Evolutionary conservation across 2,888 invertebrate species (phyloP).

Genomic region (Carterocephalus palaemon): DNA sequence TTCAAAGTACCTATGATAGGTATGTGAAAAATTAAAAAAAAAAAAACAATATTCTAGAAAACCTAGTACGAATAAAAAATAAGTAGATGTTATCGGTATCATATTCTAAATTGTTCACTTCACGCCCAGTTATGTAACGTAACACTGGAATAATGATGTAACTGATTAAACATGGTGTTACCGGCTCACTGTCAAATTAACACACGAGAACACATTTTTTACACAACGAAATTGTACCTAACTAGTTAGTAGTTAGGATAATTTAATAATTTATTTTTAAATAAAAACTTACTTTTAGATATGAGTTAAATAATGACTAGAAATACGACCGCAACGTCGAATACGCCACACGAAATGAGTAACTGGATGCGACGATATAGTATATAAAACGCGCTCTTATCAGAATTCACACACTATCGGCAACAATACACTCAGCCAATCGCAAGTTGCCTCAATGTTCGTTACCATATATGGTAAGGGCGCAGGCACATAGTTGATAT

Average conservation of each 20-base stretch:
- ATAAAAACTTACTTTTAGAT: conserved; percentile 63
- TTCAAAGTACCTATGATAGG: no score
- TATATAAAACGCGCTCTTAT: conserved; percentile 78
- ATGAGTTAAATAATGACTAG: conserved; percentile 56
- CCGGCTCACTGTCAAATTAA: conserved; percentile 2
- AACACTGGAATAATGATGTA: conserved; percentile 80
- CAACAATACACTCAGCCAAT: conserved; percentile 80
- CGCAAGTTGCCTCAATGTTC: conserved; percentile 77
- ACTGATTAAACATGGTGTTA: conserved; percentile 3
- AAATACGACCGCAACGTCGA: conserved; percentile 61
- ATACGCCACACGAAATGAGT: conserved; percentile 68
- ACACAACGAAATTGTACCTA: conserved; percentile 11
- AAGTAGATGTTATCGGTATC: no score
- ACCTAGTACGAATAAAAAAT: no score
- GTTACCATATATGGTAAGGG: conserved; percentile 89
- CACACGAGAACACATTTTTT: conserved; percentile 1
- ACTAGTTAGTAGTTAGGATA: conserved; percentile 7
- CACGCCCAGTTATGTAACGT: conserved; percentile 17
- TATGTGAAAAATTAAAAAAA: no score
- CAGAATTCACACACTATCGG: conserved; percentile 74
- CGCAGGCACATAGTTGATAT: conserved; percentile 57
- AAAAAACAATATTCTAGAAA: no score
- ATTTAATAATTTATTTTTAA: conserved; percentile 27
- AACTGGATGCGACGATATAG: conserved; percentile 67
- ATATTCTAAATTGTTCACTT: conserved; percentile 5